These are phyloP conservation scores for Halotydeus destructor DNA, from an alignment of 1,140 invertebrate genomes.

Conservation along the genomic window DNA sequence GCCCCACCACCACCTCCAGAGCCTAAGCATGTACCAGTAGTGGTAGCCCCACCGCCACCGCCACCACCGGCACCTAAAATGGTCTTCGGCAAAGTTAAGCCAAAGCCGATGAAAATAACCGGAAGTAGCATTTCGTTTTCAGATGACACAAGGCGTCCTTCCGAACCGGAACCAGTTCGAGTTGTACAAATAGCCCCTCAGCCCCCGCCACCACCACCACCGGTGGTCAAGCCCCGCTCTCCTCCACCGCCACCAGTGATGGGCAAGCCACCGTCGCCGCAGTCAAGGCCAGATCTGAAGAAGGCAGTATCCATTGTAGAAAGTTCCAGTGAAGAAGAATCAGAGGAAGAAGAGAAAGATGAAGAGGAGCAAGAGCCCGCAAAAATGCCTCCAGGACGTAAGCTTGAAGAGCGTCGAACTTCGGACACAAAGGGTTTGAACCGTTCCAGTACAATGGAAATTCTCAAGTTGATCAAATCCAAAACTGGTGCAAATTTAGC, in stretches of 20 bases:
- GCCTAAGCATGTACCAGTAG: neutral
- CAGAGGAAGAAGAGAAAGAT: conserved; percentile 11
- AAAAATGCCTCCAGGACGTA: neutral
- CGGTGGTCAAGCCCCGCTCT: neutral
- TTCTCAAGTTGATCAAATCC: conserved; percentile 13
- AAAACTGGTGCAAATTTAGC: conserved; percentile 6
- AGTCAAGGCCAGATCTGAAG: neutral
- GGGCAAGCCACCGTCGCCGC: neutral
- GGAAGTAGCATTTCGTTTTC: neutral
- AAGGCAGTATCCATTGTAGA: conserved; percentile 13
- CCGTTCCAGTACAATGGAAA: conserved; percentile 10
- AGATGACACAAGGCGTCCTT: neutral
- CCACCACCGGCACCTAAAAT: neutral
- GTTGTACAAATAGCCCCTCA: too few relatives aligned
- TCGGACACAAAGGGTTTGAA: conserved; percentile 6
- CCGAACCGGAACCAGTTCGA: neutral
- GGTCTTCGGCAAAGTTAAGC: neutral
- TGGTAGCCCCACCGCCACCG: neutral
- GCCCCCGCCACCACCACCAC: conserved; percentile 2
- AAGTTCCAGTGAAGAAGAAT: conserved; percentile 17
- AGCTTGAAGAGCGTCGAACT: neutral
- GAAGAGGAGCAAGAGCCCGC: conserved; percentile 17
- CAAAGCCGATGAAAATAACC: neutral
- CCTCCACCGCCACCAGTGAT: conserved; percentile 1
- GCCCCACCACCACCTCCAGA: neutral